Percentiles rank a stretch among this genome's conserved stretches.
phyloP scores from a whole-genome alignment of 2,113 vertebrate species.

The Archilochus colubris region DNA sequence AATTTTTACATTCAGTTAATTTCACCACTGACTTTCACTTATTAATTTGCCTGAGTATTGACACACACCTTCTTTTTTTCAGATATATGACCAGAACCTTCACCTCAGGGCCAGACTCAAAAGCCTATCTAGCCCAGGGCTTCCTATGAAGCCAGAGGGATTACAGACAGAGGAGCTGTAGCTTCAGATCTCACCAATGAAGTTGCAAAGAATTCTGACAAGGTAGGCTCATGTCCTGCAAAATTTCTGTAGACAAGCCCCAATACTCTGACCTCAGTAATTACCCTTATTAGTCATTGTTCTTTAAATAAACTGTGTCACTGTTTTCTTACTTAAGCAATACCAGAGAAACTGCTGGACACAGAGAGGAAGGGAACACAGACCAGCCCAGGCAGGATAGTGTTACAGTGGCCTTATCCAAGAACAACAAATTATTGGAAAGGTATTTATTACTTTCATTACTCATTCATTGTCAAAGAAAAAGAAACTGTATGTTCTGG shows the following conservation, averaged over 20 bases:
- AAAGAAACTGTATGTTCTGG: neutral
- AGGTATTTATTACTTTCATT: neutral
- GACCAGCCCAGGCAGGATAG: neutral
- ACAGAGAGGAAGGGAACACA: neutral
- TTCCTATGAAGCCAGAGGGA: neutral
- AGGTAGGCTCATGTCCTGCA: neutral
- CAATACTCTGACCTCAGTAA: neutral
- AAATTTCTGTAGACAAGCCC: neutral
- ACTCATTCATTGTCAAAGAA: neutral
- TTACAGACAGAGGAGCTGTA: neutral
- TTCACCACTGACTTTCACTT: neutral
- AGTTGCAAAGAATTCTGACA: neutral
- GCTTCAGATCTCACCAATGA: neutral
- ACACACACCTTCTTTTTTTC: neutral
- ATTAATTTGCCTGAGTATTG: neutral
- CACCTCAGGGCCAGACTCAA: neutral
- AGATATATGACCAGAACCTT: neutral
- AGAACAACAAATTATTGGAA: neutral
- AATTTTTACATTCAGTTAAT: neutral
- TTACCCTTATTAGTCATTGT: neutral
- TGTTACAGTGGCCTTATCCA: neutral
- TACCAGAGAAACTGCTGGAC: neutral
- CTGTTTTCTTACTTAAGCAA: neutral
- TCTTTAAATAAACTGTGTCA: neutral
- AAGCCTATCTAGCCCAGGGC: neutral